These are phyloP conservation scores for Fragum fragum DNA, from an alignment of 2,888 invertebrate species.

Conservation along the genomic window DNA sequence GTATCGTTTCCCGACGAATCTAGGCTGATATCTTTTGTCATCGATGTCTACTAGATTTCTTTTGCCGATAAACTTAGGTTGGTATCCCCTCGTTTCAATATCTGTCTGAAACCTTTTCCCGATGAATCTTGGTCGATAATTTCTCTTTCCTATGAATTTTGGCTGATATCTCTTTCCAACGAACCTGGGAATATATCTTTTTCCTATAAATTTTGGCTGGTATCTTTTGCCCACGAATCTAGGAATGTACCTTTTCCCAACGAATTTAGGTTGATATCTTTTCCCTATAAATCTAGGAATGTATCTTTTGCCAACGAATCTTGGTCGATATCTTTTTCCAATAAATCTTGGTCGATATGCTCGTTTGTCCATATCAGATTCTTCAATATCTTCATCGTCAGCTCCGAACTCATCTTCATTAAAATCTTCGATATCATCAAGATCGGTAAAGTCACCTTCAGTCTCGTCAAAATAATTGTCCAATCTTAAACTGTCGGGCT, in stretches of 20 bases:
- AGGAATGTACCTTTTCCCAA: constrained; percentile 67
- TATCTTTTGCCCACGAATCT: constrained; percentile 71
- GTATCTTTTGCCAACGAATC: constrained; percentile 56
- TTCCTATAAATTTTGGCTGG: constrained; percentile 70
- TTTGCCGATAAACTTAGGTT: constrained; percentile 72
- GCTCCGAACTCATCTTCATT: neutral
- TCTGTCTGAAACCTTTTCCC: constrained; percentile 71
- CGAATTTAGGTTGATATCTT: constrained; percentile 63
- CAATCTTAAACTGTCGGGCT: neutral
- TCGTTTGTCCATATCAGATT: constrained; percentile 50
- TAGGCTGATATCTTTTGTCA: constrained; percentile 57
- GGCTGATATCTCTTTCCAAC: constrained; percentile 62
- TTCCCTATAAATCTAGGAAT: constrained; percentile 68
- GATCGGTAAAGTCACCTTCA: neutral
- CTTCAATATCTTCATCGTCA: constrained; percentile 49
- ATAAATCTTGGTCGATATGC: constrained; percentile 53
- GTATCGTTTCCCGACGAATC: constrained; percentile 70
- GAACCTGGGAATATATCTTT: constrained; percentile 57
- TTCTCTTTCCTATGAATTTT: constrained; percentile 63
- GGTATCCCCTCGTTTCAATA: constrained; percentile 38
- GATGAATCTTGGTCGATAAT: constrained; percentile 63
- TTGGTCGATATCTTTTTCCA: constrained; percentile 55
- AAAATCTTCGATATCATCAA: constrained; percentile 17
- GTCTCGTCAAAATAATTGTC: constrained; percentile 9
- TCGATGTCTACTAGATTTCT: constrained; percentile 35